A percentile compares a stretch with the other conserved stretches of the same genome.
These are phyloP conservation scores for Aplysina aerophoba DNA, from an alignment of 37 sponge, comb jelly and placozoan genomes.

Conservation along the genomic window DNA sequence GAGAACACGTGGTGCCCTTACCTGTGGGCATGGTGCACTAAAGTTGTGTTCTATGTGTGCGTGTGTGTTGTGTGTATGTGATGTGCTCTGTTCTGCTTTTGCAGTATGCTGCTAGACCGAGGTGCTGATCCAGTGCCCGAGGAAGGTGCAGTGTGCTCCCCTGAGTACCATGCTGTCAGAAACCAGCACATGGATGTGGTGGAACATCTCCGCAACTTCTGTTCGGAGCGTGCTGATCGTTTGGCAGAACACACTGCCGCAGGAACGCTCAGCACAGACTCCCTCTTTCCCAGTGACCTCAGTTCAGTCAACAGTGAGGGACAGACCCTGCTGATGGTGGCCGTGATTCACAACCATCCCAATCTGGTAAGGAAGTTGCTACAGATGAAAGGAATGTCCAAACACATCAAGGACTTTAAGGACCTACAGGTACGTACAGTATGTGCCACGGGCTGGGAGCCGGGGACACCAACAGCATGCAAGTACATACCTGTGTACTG, in stretches of 20 bases:
- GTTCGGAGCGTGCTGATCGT: slow-evolving; percentile 25
- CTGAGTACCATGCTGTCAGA: slow-evolving; percentile 50
- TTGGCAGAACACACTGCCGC: slow-evolving; percentile 36
- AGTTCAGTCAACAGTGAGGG: slow-evolving; percentile 53
- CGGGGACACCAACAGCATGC: no score
- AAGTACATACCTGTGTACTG: background rate
- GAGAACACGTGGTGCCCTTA: no score
- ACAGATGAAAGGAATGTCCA: slow-evolving; percentile 33
- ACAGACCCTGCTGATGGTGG: slow-evolving; percentile 68
- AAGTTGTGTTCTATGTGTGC: no score
- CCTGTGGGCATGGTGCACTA: no score
- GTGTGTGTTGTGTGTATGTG: no score
- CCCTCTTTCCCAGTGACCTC: slow-evolving; percentile 50
- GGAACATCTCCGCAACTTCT: slow-evolving; percentile 51
- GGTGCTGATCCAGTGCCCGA: slow-evolving; percentile 67
- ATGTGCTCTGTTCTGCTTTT: background rate
- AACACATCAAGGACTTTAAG: slow-evolving; percentile 57
- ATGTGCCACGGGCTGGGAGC: no score
- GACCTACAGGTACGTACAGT: slow-evolving; percentile 9
- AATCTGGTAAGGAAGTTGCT: slow-evolving; percentile 45
- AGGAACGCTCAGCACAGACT: slow-evolving; percentile 46
- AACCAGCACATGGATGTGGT: slow-evolving; percentile 40
- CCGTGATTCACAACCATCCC: slow-evolving; percentile 38
- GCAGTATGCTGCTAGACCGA: slow-evolving; percentile 65
- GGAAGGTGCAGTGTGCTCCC: slow-evolving; percentile 42